phyloP scores from a whole-genome alignment of 2,113 vertebrate species.

The Stigmatopora argus region DNA sequence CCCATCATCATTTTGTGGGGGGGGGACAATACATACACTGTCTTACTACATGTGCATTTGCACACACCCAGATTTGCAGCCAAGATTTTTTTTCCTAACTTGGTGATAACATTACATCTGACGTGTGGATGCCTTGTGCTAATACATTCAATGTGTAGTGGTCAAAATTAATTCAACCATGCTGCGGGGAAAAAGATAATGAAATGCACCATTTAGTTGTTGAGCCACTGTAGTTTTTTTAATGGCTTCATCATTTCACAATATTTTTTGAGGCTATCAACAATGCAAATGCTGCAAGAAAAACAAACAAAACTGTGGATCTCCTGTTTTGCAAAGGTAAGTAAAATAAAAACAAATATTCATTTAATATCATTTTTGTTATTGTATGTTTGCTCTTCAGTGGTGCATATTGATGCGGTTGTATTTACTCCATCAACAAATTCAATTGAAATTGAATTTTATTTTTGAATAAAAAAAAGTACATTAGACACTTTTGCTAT shows the following conservation, averaged over 20 bases:
- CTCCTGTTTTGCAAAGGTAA: neutral
- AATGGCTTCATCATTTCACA: neutral
- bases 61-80: too few relatives aligned
- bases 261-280: too few relatives aligned
- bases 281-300: neutral
- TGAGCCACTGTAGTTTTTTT: neutral
- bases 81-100: too few relatives aligned
- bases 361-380: too few relatives aligned
- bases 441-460: neutral
- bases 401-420: neutral
- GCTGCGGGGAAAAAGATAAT: too few relatives aligned
- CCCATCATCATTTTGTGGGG: neutral
- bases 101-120: too few relatives aligned
- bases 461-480: neutral
- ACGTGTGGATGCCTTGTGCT: too few relatives aligned
- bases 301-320: neutral
- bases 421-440: neutral
- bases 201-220: neutral
- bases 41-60: too few relatives aligned
- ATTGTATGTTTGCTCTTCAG: too few relatives aligned
- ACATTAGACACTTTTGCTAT: neutral
- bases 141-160: too few relatives aligned
- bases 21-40: neutral
- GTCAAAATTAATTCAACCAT: too few relatives aligned
- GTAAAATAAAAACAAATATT: neutral